Conservation (phyloP, 2,888 invertebrate species). For the Ariolimax columbianus region DNA sequence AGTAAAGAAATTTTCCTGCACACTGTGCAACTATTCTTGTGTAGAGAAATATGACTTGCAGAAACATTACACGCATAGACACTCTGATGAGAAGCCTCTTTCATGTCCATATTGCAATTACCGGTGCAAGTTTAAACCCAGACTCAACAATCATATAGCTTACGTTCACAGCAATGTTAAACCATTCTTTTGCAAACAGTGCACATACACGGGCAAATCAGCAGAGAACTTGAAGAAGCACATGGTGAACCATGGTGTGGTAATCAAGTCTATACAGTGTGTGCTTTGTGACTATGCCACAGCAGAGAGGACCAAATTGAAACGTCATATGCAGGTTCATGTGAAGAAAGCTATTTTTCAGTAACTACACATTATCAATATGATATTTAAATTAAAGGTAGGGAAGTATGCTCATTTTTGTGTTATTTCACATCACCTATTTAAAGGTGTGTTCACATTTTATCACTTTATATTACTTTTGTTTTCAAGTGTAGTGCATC, state of each 20-base stretch:
- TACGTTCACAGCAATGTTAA: slow-evolving; percentile 49
- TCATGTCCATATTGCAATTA: slow-evolving; percentile 47
- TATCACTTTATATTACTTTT: no score
- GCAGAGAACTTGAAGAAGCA: slow-evolving; percentile 49
- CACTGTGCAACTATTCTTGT: slow-evolving; percentile 43
- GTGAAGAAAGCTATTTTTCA: slow-evolving; percentile 47
- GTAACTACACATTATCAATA: neutral
- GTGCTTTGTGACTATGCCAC: slow-evolving; percentile 50
- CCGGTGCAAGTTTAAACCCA: slow-evolving; percentile 42
- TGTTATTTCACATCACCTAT: neutral
- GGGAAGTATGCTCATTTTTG: neutral
- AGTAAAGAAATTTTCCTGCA: slow-evolving; percentile 42
- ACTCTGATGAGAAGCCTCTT: slow-evolving; percentile 45
- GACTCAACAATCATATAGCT: slow-evolving; percentile 47
- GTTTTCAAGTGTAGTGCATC: no score
- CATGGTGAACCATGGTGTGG: slow-evolving; percentile 41
- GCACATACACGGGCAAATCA: slow-evolving; percentile 46
- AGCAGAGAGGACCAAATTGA: slow-evolving; percentile 45
- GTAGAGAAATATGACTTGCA: slow-evolving; percentile 49
- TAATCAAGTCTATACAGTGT: slow-evolving; percentile 42
- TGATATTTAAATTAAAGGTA: neutral
- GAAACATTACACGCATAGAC: slow-evolving; percentile 39
- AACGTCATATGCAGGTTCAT: slow-evolving; percentile 49
- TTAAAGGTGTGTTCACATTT: neutral
- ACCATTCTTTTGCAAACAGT: slow-evolving; percentile 47